Conservation (phyloP, 2,797 vertebrate genomes). For the Manis pentadactyla region DNA sequence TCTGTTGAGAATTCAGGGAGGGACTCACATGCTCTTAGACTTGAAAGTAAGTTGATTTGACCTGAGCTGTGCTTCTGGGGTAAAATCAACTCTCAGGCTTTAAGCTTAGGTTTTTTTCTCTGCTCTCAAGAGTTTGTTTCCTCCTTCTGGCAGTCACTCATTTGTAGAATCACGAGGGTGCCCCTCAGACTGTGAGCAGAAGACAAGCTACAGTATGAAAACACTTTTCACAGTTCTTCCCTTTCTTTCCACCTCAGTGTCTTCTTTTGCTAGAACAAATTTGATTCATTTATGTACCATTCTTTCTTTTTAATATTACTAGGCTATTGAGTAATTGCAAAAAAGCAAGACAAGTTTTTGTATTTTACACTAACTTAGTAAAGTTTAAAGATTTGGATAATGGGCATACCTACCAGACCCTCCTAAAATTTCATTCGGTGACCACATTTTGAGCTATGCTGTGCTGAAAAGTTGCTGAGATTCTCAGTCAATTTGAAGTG, state of each 20-base stretch:
- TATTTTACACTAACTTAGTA: neutral
- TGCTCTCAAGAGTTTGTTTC: conserved; percentile 29
- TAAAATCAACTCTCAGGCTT: conserved; percentile 63
- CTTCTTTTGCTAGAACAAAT: neutral
- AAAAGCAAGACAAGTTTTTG: neutral
- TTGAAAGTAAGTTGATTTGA: conserved; percentile 88
- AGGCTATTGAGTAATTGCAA: neutral
- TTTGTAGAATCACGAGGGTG: neutral
- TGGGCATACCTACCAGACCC: neutral
- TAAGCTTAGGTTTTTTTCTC: neutral
- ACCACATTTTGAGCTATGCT: neutral
- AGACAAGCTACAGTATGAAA: neutral
- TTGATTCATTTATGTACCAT: neutral
- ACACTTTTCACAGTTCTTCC: neutral
- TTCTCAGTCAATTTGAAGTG: neutral
- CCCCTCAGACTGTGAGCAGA: neutral
- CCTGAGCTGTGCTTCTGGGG: conserved; percentile 54
- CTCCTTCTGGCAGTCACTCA: neutral
- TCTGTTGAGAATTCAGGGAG: conserved; percentile 79
- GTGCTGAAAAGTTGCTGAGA: neutral
- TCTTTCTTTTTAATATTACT: neutral
- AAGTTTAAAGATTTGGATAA: neutral
- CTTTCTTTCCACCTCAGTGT: neutral
- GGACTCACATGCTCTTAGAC: conserved; percentile 83
- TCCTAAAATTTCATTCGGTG: neutral